phyloP scores from a whole-genome alignment of 2,888 invertebrate species.

The Cybosia mesomella region DNA sequence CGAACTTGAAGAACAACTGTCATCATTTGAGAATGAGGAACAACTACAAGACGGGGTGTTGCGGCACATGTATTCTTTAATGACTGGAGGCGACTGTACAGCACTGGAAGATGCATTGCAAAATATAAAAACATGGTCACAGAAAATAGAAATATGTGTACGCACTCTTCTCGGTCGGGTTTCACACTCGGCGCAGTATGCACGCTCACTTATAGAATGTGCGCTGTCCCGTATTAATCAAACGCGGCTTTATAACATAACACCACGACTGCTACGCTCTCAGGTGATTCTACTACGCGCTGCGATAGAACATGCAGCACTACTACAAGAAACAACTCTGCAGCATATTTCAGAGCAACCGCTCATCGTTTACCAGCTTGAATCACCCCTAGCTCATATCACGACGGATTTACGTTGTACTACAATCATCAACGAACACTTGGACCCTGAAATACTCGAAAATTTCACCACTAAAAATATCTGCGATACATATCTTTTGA shows the following conservation, averaged over 20 bases:
- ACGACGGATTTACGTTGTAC: constrained; percentile 54
- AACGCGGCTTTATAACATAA: constrained; percentile 36
- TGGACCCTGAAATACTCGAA: constrained; percentile 49
- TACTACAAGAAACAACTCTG: neutral
- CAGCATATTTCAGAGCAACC: constrained; percentile 30
- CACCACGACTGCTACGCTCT: constrained; percentile 49
- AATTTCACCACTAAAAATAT: constrained; percentile 54
- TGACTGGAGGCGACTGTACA: constrained; percentile 41
- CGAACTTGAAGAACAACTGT: constrained; percentile 45
- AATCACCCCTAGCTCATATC: constrained; percentile 46
- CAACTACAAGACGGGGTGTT: constrained; percentile 54
- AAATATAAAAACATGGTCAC: constrained; percentile 47
- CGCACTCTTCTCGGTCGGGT: constrained; percentile 52
- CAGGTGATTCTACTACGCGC: constrained; percentile 51
- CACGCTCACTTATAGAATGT: constrained; percentile 53
- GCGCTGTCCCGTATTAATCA: constrained; percentile 54
- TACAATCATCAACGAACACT: constrained; percentile 56
- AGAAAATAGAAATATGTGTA: constrained; percentile 57
- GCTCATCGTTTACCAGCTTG: constrained; percentile 47
- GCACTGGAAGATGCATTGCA: constrained; percentile 41
- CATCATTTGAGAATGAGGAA: constrained; percentile 40
- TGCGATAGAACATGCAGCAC: neutral
- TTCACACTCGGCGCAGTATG: constrained; percentile 58
- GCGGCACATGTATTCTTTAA: constrained; percentile 56
- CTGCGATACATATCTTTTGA: constrained; percentile 47